Conservation (phyloP, 2,797 vertebrate genomes). For the Esox masquinongy region DNA sequence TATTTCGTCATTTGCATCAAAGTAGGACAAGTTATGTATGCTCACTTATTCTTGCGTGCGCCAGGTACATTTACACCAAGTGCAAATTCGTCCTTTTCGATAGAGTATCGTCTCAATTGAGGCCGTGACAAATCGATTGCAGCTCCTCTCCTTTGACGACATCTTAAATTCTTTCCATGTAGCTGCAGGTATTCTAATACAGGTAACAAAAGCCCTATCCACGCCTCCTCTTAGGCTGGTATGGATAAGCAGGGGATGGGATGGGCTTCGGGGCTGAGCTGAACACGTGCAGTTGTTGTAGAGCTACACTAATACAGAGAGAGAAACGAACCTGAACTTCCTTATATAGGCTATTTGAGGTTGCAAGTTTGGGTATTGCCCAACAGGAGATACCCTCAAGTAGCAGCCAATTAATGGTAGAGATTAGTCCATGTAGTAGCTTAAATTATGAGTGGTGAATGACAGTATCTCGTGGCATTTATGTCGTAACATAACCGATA, state of each 20-base stretch:
- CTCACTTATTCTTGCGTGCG: slow-evolving; percentile 52
- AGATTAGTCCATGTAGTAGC: background rate
- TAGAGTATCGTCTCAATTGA: slow-evolving; percentile 22
- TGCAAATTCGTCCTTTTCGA: slow-evolving; percentile 23
- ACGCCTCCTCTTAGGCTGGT: slow-evolving; percentile 52
- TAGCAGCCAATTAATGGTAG: background rate
- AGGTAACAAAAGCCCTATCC: slow-evolving; percentile 75
- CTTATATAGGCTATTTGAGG: slow-evolving; percentile 59
- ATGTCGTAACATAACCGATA: background rate
- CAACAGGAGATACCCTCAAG: slow-evolving; percentile 31
- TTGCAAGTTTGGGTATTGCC: slow-evolving; percentile 55
- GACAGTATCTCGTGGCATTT: background rate
- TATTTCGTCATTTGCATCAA: slow-evolving; percentile 61
- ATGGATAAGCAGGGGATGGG: slow-evolving; percentile 65
- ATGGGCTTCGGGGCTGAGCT: slow-evolving; percentile 62
- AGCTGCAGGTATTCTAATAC: slow-evolving; percentile 66
- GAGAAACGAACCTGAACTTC: slow-evolving; percentile 45
- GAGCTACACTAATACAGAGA: slow-evolving; percentile 53
- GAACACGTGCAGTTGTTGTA: slow-evolving; percentile 74
- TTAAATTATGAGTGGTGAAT: background rate
- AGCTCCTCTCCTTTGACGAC: slow-evolving; percentile 48
- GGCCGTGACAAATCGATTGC: slow-evolving; percentile 36
- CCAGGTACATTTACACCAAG: slow-evolving; percentile 44
- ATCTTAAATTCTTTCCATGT: slow-evolving; percentile 63
- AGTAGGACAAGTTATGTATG: slow-evolving; percentile 60